Conservation (phyloP, 2,888 invertebrate species). For the Micoletzkya japonica region DNA sequence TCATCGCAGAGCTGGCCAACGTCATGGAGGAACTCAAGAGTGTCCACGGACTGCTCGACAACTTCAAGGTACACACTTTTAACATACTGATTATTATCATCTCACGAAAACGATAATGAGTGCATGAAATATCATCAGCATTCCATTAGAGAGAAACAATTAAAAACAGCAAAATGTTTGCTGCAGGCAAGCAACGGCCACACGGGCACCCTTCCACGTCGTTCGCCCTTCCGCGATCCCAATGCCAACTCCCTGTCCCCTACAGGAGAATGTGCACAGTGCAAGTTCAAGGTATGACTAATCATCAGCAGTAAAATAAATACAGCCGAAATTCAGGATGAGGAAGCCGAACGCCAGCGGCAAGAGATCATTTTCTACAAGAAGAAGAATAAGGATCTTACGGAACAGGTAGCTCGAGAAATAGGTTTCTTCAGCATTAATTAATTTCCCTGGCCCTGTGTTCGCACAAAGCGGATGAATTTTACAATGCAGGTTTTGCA, state of each 20-base stretch:
- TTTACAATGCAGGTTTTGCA: conserved; percentile 44
- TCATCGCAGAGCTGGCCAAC: conserved; percentile 58
- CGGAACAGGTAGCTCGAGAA: conserved; percentile 58
- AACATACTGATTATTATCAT: background rate
- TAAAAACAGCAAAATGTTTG: background rate
- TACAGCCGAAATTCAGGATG: background rate
- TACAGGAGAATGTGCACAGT: conserved; percentile 37
- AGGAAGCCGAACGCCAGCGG: conserved; percentile 37
- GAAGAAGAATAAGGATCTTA: conserved; percentile 62
- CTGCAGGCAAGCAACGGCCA: conserved; percentile 8
- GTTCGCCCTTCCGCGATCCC: conserved; percentile 22
- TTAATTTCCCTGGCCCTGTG: background rate
- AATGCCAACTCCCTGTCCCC: background rate
- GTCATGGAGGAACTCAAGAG: conserved; percentile 60
- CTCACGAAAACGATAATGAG: no score
- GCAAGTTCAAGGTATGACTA: conserved; percentile 36
- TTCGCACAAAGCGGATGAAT: background rate
- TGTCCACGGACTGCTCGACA: conserved; percentile 51
- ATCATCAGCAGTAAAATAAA: background rate
- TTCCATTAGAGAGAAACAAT: background rate
- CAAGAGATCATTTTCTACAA: conserved; percentile 55
- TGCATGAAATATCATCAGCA: background rate
- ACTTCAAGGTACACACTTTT: conserved; percentile 36
- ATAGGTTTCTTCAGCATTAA: background rate
- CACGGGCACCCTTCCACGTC: conserved; percentile 16